Conservation (phyloP, 2,797 vertebrate species). For the Argya squamiceps region DNA sequence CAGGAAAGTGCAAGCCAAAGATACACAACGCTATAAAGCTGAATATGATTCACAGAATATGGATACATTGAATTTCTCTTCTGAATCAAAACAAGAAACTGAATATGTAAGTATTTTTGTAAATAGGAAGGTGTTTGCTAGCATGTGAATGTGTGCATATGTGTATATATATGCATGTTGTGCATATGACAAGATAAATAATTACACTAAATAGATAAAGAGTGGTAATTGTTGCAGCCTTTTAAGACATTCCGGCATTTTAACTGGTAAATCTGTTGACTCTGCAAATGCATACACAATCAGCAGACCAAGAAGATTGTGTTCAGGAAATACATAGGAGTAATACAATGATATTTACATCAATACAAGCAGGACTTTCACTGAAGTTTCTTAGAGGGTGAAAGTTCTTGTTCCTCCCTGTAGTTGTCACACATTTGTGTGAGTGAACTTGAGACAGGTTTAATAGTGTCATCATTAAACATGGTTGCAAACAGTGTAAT, state of each 20-base stretch:
- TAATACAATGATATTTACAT: rapidly evolving
- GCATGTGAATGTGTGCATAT: rapidly evolving
- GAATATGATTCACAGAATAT: constrained; percentile 85
- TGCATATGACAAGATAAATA: not conserved
- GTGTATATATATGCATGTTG: not conserved
- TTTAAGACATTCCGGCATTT: not conserved
- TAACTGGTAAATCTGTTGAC: not conserved
- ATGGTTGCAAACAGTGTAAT: not conserved
- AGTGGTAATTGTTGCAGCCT: not conserved
- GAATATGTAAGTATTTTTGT: constrained; percentile 86
- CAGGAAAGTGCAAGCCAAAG: constrained; percentile 84
- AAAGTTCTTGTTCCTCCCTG: not conserved
- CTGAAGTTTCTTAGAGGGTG: not conserved
- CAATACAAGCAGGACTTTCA: not conserved
- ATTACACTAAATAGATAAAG: not conserved
- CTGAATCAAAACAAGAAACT: constrained; percentile 87
- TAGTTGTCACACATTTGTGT: not conserved
- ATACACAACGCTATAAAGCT: constrained; percentile 85
- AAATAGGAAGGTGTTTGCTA: not conserved
- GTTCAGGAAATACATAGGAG: not conserved
- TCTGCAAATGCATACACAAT: not conserved
- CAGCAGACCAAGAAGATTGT: not conserved
- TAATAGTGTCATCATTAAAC: not conserved
- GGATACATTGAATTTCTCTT: constrained; percentile 90
- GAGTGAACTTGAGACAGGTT: not conserved